These are phyloP conservation scores for Calliopsis andreniformis DNA, from an alignment of 1,140 invertebrate species.

Conservation along the genomic window DNA sequence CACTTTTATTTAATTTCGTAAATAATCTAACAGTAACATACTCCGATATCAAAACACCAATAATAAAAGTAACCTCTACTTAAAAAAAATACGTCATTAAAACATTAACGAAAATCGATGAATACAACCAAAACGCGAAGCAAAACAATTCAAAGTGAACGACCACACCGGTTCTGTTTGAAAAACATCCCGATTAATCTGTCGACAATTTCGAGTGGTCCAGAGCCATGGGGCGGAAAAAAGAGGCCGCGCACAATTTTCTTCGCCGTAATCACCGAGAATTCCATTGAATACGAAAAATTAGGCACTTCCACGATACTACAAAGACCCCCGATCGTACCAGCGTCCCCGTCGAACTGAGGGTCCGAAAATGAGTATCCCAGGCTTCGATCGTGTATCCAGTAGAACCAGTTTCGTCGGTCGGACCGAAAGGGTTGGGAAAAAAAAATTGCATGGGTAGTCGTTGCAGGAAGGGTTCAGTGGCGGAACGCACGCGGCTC, in stretches of 20 bases:
- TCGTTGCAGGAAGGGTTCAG: constrained; percentile 62
- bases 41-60: too few species aligned
- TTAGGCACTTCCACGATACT: constrained; percentile 20
- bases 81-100: too few species aligned
- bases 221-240: not conserved
- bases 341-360: constrained; percentile 43
- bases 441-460: constrained; percentile 38
- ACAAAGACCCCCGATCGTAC: constrained; percentile 10
- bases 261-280: constrained; percentile 2
- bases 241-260: not conserved
- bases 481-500: constrained; percentile 46
- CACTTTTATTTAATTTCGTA: too few species aligned
- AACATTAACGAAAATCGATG: too few species aligned
- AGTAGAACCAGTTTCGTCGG: constrained; percentile 56
- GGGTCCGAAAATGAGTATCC: constrained; percentile 34
- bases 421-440: constrained; percentile 21
- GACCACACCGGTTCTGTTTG: not conserved
- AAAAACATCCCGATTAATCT: not conserved
- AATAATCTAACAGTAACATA: not conserved
- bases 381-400: constrained; percentile 25
- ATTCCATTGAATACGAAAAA: constrained; percentile 20
- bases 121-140: not conserved
- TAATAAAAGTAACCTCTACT: not conserved
- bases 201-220: not conserved
- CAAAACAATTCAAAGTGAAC: not conserved